A percentile compares a stretch with the other conserved stretches of the same genome.
phyloP scores from a whole-genome alignment of 2,888 invertebrate species.

The Caenorhabditis becei region DNA sequence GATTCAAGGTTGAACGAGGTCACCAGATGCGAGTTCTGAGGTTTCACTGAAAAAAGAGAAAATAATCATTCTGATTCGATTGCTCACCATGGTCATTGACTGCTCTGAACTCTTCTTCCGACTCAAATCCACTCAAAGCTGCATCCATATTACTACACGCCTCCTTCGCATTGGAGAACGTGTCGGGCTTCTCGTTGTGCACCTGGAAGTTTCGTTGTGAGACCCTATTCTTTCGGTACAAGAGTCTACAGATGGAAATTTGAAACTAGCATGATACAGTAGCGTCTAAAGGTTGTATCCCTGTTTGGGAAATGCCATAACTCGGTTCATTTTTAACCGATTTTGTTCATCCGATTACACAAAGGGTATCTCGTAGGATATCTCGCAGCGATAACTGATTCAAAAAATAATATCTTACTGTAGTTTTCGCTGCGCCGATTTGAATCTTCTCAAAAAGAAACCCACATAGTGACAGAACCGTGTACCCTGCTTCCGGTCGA shows the following conservation, averaged over 20 bases:
- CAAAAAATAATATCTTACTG: too few species aligned
- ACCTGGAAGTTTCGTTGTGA: background rate
- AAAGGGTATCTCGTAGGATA: too few species aligned
- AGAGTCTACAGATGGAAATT: too few species aligned
- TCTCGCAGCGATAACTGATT: too few species aligned
- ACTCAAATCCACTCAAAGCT: conserved; percentile 12
- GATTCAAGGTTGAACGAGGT: background rate
- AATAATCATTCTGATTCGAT: too few species aligned
- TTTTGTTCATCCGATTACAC: too few species aligned
- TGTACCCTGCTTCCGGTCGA: background rate
- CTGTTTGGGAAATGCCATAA: too few species aligned
- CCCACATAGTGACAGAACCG: conserved; percentile 26
- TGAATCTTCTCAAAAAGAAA: background rate
- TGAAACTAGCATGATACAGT: too few species aligned
- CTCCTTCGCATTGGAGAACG: background rate
- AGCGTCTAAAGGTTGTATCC: too few species aligned
- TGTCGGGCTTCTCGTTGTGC: background rate
- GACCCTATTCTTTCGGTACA: too few species aligned
- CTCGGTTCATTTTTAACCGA: too few species aligned
- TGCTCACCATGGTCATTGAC: background rate
- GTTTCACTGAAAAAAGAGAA: background rate
- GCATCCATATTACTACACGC: background rate
- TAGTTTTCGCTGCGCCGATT: background rate
- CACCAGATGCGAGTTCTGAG: background rate
- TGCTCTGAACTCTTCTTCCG: background rate